Evolutionary conservation across 2,888 invertebrate genomes (phyloP).

Genomic region (Drosophila borealis): DNA sequence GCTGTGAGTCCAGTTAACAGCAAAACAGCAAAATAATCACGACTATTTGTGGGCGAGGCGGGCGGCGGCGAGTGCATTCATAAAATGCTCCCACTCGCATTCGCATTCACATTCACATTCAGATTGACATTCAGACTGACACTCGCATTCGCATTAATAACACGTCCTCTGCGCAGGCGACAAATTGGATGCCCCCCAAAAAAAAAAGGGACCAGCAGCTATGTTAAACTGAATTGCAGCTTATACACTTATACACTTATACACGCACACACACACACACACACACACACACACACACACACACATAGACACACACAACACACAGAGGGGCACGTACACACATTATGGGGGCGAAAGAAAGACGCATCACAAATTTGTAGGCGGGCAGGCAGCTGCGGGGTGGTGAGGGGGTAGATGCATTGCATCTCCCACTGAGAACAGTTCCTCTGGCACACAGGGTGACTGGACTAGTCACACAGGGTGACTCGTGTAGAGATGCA

Average conservation of each 20-base stretch:
- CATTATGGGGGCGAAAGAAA: background rate
- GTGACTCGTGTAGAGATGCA: background rate
- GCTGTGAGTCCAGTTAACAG: no score
- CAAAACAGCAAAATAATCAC: no score
- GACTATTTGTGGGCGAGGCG: no score
- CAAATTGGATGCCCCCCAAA: background rate
- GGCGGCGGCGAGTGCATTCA: background rate
- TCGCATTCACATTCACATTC: background rate
- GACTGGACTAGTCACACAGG: background rate
- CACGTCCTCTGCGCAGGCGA: slow-evolving; percentile 5
- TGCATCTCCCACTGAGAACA: no score
- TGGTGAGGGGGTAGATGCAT: no score
- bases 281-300: background rate
- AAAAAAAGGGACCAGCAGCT: background rate
- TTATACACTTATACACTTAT: background rate
- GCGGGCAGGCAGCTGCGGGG: no score
- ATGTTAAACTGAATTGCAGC: background rate
- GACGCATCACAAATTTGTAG: background rate
- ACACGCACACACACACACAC: no score
- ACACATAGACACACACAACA: background rate
- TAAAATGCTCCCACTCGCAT: background rate
- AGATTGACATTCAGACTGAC: no score
- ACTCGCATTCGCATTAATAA: background rate
- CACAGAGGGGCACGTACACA: background rate
- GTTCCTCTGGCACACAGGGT: no score